phyloP scores from a whole-genome alignment of 1,140 invertebrate species.

The Drosophila melanogaster region Release_6_plus_ISO1_MT NC_004354.4:15297501-15298000 shows the following conservation, averaged over 20 bases:
- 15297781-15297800: conserved; percentile 73
- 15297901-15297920: not conserved
- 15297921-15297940: conserved; percentile 24
- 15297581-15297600: not conserved
- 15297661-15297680: conserved; percentile 36
- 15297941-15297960: not conserved
- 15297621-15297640: conserved; percentile 20
- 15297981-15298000: not conserved
- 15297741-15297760: conserved; percentile 29
- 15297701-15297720: not conserved
- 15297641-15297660: conserved; percentile 2
- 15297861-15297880: conserved; percentile 22
- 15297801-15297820: conserved; percentile 47
- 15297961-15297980: not conserved
- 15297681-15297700: conserved; percentile 21
- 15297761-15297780: conserved; percentile 66
- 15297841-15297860: conserved; percentile 39
- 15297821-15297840: conserved; percentile 34
- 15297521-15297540: conserved; percentile 28
- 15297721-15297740: not conserved
- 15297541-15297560: conserved; percentile 14
- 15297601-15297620: not conserved
- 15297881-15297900: not conserved
- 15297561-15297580: conserved; percentile 25
- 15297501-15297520: conserved; percentile 41